These are phyloP conservation scores for Hiodon tergisus DNA, from an alignment of 2,113 vertebrate genomes.

Conservation along the genomic window DNA sequence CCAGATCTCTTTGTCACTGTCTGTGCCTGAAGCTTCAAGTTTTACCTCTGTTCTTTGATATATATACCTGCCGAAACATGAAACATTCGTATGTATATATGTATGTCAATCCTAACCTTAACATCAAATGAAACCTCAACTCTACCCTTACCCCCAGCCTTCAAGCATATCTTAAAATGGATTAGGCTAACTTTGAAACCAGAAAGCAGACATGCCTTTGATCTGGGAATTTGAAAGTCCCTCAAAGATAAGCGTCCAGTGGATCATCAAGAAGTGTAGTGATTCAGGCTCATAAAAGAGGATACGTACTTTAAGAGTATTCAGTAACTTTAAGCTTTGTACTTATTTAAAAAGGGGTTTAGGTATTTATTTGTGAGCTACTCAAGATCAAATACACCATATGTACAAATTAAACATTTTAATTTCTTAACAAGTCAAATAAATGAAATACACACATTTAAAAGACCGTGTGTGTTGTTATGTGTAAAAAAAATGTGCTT, in stretches of 20 bases:
- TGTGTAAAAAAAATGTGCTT: background rate
- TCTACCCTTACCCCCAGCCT: no score
- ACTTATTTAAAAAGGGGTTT: constrained; percentile 37
- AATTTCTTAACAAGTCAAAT: background rate
- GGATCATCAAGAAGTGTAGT: background rate
- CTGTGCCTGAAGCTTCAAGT: no score
- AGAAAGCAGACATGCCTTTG: no score
- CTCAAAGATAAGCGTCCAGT: background rate
- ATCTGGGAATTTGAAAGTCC: background rate
- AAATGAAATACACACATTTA: constrained; percentile 5
- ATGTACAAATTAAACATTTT: constrained; percentile 53
- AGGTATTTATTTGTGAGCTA: constrained; percentile 54
- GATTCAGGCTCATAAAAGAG: no score
- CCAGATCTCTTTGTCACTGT: no score
- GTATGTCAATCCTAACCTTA: no score
- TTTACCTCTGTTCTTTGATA: no score
- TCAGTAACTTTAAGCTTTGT: background rate
- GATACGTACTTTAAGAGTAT: background rate
- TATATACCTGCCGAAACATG: no score
- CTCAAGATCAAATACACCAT: constrained; percentile 45
- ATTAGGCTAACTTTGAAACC: no score
- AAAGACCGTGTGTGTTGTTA: background rate
- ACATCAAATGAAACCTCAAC: no score
- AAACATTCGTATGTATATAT: no score
- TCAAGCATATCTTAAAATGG: no score